phyloP scores from a whole-genome alignment of 1,140 invertebrate genomes.

The Lanistes nyassanus region DNA sequence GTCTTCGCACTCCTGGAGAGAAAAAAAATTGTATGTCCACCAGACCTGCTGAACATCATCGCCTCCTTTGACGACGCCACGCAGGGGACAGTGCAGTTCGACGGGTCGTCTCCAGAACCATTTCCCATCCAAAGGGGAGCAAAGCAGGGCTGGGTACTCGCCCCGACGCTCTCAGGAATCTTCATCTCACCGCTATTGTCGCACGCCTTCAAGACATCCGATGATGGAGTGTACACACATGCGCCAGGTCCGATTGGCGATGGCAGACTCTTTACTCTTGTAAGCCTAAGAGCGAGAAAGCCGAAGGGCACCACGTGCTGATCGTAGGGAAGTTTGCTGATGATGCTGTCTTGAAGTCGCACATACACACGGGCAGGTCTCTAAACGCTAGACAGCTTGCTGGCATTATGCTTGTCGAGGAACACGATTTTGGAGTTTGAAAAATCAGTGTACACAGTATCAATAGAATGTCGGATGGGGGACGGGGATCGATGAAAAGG shows the following conservation, averaged over 20 bases:
- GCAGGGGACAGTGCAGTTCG: conserved; percentile 1
- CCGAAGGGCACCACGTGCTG: too few relatives aligned
- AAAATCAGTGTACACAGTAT: too few relatives aligned
- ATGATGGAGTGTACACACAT: conserved; percentile 11
- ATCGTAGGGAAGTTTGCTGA: too few relatives aligned
- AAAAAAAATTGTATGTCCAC: not conserved
- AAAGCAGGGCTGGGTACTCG: conserved; percentile 31
- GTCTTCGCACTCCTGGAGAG: not conserved
- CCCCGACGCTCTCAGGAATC: conserved; percentile 12
- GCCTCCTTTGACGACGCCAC: not conserved
- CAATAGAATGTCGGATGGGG: too few relatives aligned
- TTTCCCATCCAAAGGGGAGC: conserved; percentile 13
- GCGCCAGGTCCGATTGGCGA: conserved; percentile 16
- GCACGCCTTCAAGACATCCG: conserved; percentile 9
- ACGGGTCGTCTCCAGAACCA: conserved; percentile 7
- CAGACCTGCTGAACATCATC: conserved; percentile 11
- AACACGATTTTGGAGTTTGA: too few relatives aligned
- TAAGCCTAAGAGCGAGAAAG: too few relatives aligned
- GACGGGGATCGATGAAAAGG: too few relatives aligned
- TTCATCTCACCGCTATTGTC: conserved; percentile 9
- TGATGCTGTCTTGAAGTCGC: too few relatives aligned
- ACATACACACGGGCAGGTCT: too few relatives aligned
- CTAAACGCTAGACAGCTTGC: too few relatives aligned
- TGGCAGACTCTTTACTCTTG: too few relatives aligned
- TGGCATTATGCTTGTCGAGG: too few relatives aligned